Evolutionary conservation across 2,797 vertebrate genomes (phyloP).

Genomic region (Allobates femoralis): DNA sequence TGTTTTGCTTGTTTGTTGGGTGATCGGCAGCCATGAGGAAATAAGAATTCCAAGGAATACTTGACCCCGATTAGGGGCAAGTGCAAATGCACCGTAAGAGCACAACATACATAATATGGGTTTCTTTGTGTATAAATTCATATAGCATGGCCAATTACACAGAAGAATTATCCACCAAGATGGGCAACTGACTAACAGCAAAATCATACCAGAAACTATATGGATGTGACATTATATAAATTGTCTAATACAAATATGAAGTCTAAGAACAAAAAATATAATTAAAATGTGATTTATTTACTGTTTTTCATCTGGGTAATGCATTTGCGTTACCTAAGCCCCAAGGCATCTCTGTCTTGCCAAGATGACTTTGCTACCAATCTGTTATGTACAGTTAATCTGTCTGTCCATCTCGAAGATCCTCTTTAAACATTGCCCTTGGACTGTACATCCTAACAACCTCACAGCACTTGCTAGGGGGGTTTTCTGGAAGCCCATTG

Average conservation of each 20-base stretch:
- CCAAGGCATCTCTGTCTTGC: slow-evolving; percentile 38
- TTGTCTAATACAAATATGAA: background rate
- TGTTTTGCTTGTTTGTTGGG: too few relatives aligned
- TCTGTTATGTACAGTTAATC: slow-evolving; percentile 48
- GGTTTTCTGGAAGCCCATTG: slow-evolving; percentile 46
- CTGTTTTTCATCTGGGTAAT: background rate
- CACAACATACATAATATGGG: background rate
- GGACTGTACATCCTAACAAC: slow-evolving; percentile 49
- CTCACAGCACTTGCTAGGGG: slow-evolving; percentile 50
- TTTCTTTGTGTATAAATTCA: background rate
- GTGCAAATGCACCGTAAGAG: too few relatives aligned
- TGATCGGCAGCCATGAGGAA: too few relatives aligned
- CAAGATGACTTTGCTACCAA: slow-evolving; percentile 52
- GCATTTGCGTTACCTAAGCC: slow-evolving; percentile 24
- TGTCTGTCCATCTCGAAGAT: slow-evolving; percentile 46
- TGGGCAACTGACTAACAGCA: background rate
- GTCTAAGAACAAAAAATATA: background rate
- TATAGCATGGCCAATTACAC: background rate
- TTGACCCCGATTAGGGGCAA: too few relatives aligned
- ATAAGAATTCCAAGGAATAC: too few relatives aligned
- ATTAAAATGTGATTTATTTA: background rate
- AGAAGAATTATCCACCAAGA: background rate
- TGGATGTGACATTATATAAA: background rate
- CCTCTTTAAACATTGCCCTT: slow-evolving; percentile 54
- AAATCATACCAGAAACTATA: background rate